Base-by-base conservation (phyloP, 53 echinoderm and acorn worm species). In the Patiria pectinifera region DNA sequence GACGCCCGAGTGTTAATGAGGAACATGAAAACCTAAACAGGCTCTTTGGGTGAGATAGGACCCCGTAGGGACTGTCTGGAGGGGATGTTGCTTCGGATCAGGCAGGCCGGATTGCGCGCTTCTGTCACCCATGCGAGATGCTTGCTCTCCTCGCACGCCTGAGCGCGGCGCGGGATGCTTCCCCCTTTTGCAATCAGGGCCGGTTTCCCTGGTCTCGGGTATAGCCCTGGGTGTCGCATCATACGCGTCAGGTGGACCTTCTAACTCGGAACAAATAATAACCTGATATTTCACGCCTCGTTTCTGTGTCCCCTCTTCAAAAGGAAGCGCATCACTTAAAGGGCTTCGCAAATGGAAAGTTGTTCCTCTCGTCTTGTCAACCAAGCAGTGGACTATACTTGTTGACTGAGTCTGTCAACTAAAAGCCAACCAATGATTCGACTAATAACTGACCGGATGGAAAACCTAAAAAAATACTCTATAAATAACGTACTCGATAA, bases 221-320 rank as follows among this genome's bases (percentile, higher is more conserved):
- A 8, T 69, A 66, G 69, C 14, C 7, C 23, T 24, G 66, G 46
- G 90, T 90, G 80, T 90, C 81, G 81, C 80, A 63, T 81, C 45
- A 81, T 80, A 81, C 90, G 80, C 90, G 90, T 81, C 90, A 90
- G 66, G 44, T 70, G 81, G 44, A 19, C 48, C 46, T 8, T 53
- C 19, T 11, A 16, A 74, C 62, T 90, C 77, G 80, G 90, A 69
- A 81, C 90, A 80, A 80, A 80, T 81, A 58, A 90, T 77, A 66
- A 90, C 66, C 81, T 80, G 90, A 90, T 90, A 90, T 80, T 90
- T 90, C 90, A 90, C 47, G 90, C 62, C 80, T 66, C 66, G 63
- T 80, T 90, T 63, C 62, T 45, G 9, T 4, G 80, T 79, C 53
- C 81, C 90, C 78, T 60, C 62, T 45, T 18, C 72, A 72, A 46